phyloP scores from a whole-genome alignment of 37 sponge, comb jelly and placozoan genomes.

The Corticium candelabrum region DNA sequence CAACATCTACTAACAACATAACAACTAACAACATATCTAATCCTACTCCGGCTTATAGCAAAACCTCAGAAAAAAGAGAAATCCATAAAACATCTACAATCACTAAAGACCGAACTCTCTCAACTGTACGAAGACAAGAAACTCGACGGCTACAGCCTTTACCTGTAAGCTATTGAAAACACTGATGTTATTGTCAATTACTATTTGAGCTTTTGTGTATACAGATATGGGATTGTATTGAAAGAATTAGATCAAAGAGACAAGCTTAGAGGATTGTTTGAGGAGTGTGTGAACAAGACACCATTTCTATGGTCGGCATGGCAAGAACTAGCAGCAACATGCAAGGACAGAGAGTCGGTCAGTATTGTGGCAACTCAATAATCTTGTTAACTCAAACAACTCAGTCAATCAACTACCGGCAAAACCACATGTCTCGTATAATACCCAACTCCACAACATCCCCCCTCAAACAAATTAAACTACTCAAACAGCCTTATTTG shows the following conservation, averaged over 20 bases:
- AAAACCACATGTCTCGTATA: too few species aligned
- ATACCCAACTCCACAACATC: too few species aligned
- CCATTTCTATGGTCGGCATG: slow-evolving; percentile 73
- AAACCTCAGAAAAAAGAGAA: too few species aligned
- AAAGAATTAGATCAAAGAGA: slow-evolving; percentile 27
- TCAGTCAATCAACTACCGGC: too few species aligned
- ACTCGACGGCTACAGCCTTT: slow-evolving; percentile 1
- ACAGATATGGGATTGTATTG: slow-evolving; percentile 60
- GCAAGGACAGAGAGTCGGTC: slow-evolving; percentile 59
- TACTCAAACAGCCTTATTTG: too few species aligned
- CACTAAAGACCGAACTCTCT: neutral
- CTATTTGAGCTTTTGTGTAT: neutral
- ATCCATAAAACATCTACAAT: too few species aligned
- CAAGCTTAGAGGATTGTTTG: slow-evolving; percentile 34
- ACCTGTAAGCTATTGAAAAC: neutral
- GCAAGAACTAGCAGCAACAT: slow-evolving; percentile 53
- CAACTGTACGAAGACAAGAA: neutral
- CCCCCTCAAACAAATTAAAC: too few species aligned
- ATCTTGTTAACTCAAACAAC: too few species aligned
- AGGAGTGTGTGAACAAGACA: slow-evolving; percentile 29
- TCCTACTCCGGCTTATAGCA: too few species aligned
- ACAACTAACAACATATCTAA: too few species aligned
- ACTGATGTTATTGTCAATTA: neutral
- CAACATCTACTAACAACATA: too few species aligned
- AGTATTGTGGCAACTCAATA: too few species aligned